These are phyloP conservation scores for Agrochola lychnidis DNA, from an alignment of 2,888 invertebrate genomes.

Conservation along the genomic window DNA sequence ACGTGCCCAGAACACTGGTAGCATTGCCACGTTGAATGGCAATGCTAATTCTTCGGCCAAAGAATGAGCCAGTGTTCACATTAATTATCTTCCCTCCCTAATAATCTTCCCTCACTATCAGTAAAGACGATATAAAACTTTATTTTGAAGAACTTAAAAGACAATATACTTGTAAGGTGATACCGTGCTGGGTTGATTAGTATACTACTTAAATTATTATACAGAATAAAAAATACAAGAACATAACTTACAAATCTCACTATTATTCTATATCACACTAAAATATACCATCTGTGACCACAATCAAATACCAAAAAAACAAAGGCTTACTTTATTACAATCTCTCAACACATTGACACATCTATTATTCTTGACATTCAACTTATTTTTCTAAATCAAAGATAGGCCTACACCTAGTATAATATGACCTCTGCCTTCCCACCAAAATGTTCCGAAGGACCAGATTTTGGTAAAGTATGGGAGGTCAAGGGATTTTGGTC, in stretches of 20 bases:
- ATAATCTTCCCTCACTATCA: too few species aligned
- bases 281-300: slow-evolving; percentile 63
- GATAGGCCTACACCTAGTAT: slow-evolving; percentile 60
- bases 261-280: slow-evolving; percentile 45
- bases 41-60: too few species aligned
- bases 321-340: slow-evolving; percentile 75
- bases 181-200: too few species aligned
- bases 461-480: neutral
- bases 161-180: too few species aligned
- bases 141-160: too few species aligned
- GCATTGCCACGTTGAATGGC: too few species aligned
- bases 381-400: slow-evolving; percentile 74
- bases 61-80: too few species aligned
- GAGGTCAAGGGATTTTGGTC: slow-evolving; percentile 41
- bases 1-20: too few species aligned
- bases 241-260: slow-evolving; percentile 5
- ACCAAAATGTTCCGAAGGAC: neutral
- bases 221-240: neutral
- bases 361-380: slow-evolving; percentile 75
- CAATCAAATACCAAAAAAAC: slow-evolving; percentile 70
- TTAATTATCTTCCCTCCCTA: too few species aligned
- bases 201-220: too few species aligned
- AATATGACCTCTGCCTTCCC: slow-evolving; percentile 10
- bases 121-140: too few species aligned
- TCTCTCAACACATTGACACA: slow-evolving; percentile 72